Evolutionary conservation across 2,113 vertebrate species (phyloP).

Genomic region (Amblyopsis rosae): DNA sequence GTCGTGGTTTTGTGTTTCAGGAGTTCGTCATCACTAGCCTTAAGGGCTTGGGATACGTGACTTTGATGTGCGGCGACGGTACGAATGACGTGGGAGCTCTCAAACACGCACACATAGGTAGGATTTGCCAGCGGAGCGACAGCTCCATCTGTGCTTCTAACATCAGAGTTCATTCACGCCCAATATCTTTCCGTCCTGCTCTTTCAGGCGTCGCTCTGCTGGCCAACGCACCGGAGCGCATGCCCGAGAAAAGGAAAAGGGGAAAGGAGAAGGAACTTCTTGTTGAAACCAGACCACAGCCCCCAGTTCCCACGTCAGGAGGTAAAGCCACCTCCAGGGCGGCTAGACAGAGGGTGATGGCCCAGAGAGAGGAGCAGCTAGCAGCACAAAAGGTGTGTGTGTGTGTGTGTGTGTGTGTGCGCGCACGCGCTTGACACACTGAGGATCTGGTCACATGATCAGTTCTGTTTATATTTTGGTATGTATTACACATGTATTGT

Average conservation of each 20-base stretch:
- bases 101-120: slow-evolving; percentile 95
- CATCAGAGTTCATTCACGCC: slow-evolving; percentile 1
- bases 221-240: slow-evolving; percentile 88
- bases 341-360: slow-evolving; percentile 82
- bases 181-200: not conserved
- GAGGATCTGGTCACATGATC: not conserved
- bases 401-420: not conserved
- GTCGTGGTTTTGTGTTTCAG: slow-evolving; percentile 61
- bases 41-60: slow-evolving; percentile 91
- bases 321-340: slow-evolving; percentile 79
- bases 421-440: no score
- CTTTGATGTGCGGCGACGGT: slow-evolving; percentile 95
- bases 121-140: slow-evolving; percentile 42
- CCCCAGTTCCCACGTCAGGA: slow-evolving; percentile 52
- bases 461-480: no score
- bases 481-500: not conserved
- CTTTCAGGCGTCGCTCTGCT: slow-evolving; percentile 88
- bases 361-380: slow-evolving; percentile 86
- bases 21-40: slow-evolving; percentile 95
- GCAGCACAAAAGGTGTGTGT: slow-evolving; percentile 83
- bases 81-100: slow-evolving; percentile 96
- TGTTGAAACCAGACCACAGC: slow-evolving; percentile 50
- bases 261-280: slow-evolving; percentile 78
- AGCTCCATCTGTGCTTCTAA: not conserved
- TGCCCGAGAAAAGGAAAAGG: slow-evolving; percentile 80